Evolutionary conservation across 2,113 vertebrate species (phyloP).

Genomic region (Zingel zingel): DNA sequence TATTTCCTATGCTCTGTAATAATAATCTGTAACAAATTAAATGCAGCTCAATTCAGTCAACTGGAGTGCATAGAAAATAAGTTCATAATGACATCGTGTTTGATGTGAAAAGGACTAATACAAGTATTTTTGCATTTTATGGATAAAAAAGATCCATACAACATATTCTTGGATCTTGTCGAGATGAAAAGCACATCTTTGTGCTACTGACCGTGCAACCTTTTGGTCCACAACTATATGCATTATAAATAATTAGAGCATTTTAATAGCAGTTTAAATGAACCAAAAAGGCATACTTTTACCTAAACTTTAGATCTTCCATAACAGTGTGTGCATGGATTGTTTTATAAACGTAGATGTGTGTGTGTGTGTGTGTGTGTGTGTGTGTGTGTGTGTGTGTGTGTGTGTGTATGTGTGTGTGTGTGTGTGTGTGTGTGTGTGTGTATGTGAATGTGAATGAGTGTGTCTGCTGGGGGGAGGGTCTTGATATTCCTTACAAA

Average conservation of each 20-base stretch:
- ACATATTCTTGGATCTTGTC: conserved; percentile 34
- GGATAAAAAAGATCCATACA: conserved; percentile 28
- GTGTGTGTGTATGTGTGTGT: neutral
- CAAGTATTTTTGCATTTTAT: neutral
- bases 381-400: neutral
- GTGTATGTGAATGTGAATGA: neutral
- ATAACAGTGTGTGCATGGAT: neutral
- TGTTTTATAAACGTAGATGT: conserved; percentile 14
- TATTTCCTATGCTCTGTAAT: conserved; percentile 9
- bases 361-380: neutral
- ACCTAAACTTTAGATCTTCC: conserved; percentile 6
- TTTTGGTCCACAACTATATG: neutral
- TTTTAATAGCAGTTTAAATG: conserved; percentile 1
- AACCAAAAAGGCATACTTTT: neutral
- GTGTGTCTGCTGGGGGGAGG: neutral
- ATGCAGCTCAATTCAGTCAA: neutral
- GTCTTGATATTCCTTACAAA: conserved; percentile 17
- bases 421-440: neutral
- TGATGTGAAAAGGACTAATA: conserved; percentile 30
- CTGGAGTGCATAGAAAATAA: neutral
- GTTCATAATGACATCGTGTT: conserved; percentile 20
- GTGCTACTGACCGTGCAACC: conserved; percentile 2
- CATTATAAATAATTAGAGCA: conserved; percentile 12
- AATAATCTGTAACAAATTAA: conserved; percentile 26
- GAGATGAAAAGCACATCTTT: conserved; percentile 26